Evolutionary conservation across 2,888 invertebrate species (phyloP).

Genomic region (Phyllotreta striolata): DNA sequence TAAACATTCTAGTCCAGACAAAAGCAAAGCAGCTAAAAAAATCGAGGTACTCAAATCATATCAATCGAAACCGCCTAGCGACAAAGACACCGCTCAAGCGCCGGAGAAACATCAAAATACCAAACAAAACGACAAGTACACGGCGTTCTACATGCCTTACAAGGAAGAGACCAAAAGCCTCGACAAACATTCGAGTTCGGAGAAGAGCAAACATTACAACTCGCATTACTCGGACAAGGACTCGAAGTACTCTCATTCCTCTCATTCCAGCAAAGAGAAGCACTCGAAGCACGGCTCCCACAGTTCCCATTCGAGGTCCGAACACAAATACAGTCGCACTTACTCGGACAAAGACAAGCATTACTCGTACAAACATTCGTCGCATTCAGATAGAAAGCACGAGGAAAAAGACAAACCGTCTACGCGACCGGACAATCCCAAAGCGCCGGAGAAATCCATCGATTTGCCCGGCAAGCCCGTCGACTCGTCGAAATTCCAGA

Average conservation of each 20-base stretch:
- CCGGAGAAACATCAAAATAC: too few species aligned
- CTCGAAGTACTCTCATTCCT: neutral
- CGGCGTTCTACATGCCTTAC: too few species aligned
- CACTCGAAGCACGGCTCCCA: constrained; percentile 1
- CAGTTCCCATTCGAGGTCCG: neutral
- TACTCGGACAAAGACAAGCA: constrained; percentile 16
- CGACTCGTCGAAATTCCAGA: constrained; percentile 30
- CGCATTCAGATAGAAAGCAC: neutral
- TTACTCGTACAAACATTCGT: neutral
- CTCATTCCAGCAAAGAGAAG: constrained; percentile 8
- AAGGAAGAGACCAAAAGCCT: too few species aligned
- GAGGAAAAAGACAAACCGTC: neutral
- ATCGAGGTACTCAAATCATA: too few species aligned
- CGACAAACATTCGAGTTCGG: neutral
- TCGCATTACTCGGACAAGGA: constrained; percentile 10
- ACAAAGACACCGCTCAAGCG: too few species aligned
- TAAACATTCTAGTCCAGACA: too few species aligned
- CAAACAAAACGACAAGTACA: too few species aligned
- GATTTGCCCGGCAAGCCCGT: constrained; percentile 6
- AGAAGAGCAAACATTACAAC: constrained; percentile 2
- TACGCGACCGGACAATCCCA: neutral
- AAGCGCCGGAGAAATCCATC: constrained; percentile 1
- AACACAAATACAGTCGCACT: constrained; percentile 4
- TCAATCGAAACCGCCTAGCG: too few species aligned
- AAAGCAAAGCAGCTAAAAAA: too few species aligned